Base-by-base conservation (phyloP, 2,797 vertebrate genomes). In the Trachops cirrhosus region DNA sequence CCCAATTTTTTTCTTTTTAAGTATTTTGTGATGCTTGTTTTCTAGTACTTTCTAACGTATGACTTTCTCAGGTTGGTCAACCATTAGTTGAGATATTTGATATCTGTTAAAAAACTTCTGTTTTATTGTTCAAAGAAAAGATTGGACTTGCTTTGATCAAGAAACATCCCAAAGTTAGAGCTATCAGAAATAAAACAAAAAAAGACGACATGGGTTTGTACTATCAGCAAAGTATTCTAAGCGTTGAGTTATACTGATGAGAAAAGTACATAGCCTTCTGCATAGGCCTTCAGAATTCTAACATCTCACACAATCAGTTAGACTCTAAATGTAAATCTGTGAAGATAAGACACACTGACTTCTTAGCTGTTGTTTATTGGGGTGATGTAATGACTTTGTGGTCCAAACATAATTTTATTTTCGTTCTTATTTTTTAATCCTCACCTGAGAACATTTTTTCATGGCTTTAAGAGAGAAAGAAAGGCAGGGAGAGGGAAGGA, bases 61-160 rank as follows among this genome's bases (percentile, higher is more conserved):
- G 46, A 64, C 21, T 32, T 50, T 92, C 39, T 90, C n/a, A 80
- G 67, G 14, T 39, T 83, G 44, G 52, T 86, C 57, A 96, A 86
- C 41, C 59, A 71, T 14, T 46, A 82, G 83, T 44, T 86, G 50
- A 75, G 39, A 52, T 70, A 85, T 70, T 75, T 80, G 26, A 44
- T 70, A 78, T 57, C 50, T 89, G 34, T 34, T 91, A 92, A 67
- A 32, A 95, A 86, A 64, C 74, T 86, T 87, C 15, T 79, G 0
- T 50, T 93, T 39, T 7, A 32, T 9, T 77, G 11, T 62, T 96
- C 37, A 82, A 2, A 89, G 32, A 96, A 95, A 97, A 83, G 44
- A 93, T 21, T 29, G 24, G 57, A 92, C n/a, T 73, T 87, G 84
- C 87, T 50, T 59, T 97, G 59, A 93, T 93, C 34, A 86, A 88